phyloP scores from a whole-genome alignment of 1,140 invertebrate genomes.

The Macrocentrus cingulum region DNA sequence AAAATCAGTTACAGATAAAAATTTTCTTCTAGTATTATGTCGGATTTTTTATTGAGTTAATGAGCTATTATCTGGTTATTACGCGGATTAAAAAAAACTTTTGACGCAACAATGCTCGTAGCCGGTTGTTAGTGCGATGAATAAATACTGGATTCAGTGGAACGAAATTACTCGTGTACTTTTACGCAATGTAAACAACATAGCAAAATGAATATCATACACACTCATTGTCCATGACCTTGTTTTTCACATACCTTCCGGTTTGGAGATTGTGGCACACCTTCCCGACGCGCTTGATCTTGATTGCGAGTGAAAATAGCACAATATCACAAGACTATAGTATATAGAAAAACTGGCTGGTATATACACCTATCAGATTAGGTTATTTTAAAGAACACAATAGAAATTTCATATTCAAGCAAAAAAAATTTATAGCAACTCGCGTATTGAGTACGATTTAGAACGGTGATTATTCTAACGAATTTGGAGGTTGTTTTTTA shows the following conservation, averaged over 20 bases:
- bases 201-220: constrained; percentile 26
- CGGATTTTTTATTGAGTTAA: background rate
- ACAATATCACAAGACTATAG: constrained; percentile 18
- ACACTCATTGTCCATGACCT: constrained; percentile 40
- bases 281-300: constrained; percentile 33
- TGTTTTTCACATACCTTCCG: constrained; percentile 34
- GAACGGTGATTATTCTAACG: too few species aligned
- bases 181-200: constrained; percentile 22
- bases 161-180: constrained; percentile 17
- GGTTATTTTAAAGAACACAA: background rate
- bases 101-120: too few species aligned
- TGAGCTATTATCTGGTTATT: too few species aligned
- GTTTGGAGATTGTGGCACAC: constrained; percentile 29
- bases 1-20: too few species aligned
- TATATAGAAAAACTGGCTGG: background rate
- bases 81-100: too few species aligned
- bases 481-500: too few species aligned
- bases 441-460: too few species aligned
- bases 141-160: too few species aligned
- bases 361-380: background rate
- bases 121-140: too few species aligned
- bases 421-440: too few species aligned
- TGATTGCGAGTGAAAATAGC: constrained; percentile 35
- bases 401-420: background rate
- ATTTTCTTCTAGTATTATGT: too few species aligned